Percentiles rank a stretch among this genome's conserved stretches.
Evolutionary conservation across 2,113 vertebrate species (phyloP).

Genomic region (Peromyscus californicus): DNA sequence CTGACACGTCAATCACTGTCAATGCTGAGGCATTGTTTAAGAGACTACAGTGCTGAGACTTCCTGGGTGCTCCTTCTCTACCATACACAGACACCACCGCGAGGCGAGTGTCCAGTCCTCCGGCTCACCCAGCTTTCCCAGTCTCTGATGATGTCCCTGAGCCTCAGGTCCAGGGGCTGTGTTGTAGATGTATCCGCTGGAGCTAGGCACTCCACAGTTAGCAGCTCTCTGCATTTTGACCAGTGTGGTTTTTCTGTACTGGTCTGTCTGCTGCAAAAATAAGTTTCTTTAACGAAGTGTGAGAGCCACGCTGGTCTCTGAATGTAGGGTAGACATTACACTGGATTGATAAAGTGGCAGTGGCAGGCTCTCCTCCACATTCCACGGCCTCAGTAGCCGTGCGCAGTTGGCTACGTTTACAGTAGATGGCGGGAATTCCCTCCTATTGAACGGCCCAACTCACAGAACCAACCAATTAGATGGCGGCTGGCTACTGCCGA

Average conservation of each 20-base stretch:
- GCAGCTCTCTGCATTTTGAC: background rate
- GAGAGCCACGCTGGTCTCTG: background rate
- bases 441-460: background rate
- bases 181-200: background rate
- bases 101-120: background rate
- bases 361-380: too few relatives aligned
- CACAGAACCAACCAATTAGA: too few relatives aligned
- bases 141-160: background rate
- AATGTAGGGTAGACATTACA: background rate
- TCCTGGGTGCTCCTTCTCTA: background rate
- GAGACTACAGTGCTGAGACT: background rate
- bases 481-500: too few relatives aligned
- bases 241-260: background rate
- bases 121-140: background rate
- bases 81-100: background rate
- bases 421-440: background rate
- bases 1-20: background rate
- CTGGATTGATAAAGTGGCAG: background rate
- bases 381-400: background rate
- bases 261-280: background rate
- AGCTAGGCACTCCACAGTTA: background rate
- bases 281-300: background rate
- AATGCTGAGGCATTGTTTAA: background rate
- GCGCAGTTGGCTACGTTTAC: background rate
- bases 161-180: background rate